Evolutionary conservation across 2,888 invertebrate genomes (phyloP).

Genomic region (Drosophila monieri): DNA sequence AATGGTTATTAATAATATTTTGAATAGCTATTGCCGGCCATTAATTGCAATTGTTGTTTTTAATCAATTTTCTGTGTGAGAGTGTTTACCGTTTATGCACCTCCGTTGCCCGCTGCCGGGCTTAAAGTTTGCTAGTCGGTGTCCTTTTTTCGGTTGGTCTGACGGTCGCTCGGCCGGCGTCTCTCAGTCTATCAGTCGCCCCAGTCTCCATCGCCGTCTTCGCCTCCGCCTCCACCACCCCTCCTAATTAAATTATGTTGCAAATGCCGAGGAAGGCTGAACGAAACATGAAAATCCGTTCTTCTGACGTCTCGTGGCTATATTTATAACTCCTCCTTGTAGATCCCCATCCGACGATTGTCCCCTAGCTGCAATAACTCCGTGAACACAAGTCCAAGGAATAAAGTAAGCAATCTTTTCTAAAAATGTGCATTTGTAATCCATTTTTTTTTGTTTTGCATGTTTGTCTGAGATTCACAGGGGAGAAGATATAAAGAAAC

Average conservation of each 20-base stretch:
- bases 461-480: not conserved
- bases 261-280: conserved; percentile 27
- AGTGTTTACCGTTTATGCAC: conserved; percentile 34
- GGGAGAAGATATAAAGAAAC: not conserved
- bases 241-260: conserved; percentile 63
- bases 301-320: conserved; percentile 44
- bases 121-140: conserved; percentile 1
- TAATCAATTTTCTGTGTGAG: conserved; percentile 41
- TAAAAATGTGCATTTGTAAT: not conserved
- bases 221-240: not conserved
- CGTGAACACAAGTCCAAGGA: not conserved
- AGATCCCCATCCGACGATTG: conserved; percentile 21
- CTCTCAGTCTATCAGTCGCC: conserved; percentile 43
- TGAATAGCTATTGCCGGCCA: conserved; percentile 30
- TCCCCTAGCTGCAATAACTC: conserved; percentile 8
- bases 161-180: conserved; percentile 43
- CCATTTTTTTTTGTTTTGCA: not conserved
- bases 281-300: conserved; percentile 46
- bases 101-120: conserved; percentile 3
- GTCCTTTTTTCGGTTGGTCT: conserved; percentile 1
- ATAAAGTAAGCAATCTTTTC: conserved; percentile 1
- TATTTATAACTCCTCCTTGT: conserved; percentile 63
- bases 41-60: conserved; percentile 41
- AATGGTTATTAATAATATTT: conserved; percentile 58
- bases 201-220: not conserved